Conservation (phyloP, 2,113 vertebrate genomes). For the Delphinapterus leucas region DNA sequence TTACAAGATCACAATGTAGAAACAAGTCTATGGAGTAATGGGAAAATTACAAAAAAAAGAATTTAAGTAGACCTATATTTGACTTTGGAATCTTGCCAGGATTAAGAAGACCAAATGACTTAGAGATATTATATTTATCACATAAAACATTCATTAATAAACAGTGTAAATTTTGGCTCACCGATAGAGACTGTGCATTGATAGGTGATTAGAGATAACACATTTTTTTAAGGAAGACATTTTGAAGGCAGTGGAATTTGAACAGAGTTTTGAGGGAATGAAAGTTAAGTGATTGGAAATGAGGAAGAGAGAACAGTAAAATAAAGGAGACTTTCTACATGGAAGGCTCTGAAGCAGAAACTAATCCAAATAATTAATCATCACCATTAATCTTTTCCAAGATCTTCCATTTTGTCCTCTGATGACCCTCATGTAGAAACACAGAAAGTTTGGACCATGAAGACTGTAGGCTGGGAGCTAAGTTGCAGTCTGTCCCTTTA, state of each 20-base stretch:
- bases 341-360: slow-evolving; percentile 1
- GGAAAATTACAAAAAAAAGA: not conserved
- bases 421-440: not conserved
- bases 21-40: not conserved
- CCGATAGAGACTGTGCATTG: not conserved
- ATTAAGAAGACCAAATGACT: not conserved
- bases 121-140: not conserved
- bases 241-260: not conserved
- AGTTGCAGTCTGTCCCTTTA: not conserved
- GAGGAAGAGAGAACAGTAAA: not conserved
- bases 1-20: not conserved
- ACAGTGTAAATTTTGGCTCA: not conserved
- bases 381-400: not conserved
- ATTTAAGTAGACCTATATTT: not conserved
- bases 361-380: slow-evolving; percentile 2
- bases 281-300: not conserved
- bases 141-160: not conserved
- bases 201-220: not conserved
- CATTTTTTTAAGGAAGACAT: not conserved
- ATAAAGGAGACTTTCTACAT: not conserved
- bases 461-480: not conserved
- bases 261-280: not conserved
- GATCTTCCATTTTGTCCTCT: not conserved
- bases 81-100: not conserved
- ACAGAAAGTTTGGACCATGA: not conserved